Conservation (phyloP, 1,140 invertebrate genomes). For the Panagrolaimus sp. region DNA sequence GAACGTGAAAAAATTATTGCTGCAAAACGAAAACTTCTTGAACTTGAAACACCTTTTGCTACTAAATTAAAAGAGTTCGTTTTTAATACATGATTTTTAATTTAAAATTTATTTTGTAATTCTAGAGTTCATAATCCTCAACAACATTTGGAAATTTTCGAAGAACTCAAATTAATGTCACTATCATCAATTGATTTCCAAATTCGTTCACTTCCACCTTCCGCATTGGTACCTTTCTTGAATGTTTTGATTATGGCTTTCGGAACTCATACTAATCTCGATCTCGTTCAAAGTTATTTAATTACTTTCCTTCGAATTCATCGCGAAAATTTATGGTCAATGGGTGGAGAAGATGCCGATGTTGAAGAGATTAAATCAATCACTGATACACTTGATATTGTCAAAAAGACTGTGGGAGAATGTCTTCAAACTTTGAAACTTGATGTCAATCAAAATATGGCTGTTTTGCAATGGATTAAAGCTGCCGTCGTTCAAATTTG, state of each 20-base stretch:
- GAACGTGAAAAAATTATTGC: slow-evolving; percentile 21
- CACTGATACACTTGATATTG: no score
- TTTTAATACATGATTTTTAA: slow-evolving; percentile 17
- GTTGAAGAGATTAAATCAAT: no score
- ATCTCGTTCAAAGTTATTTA: slow-evolving; percentile 85
- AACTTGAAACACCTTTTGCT: slow-evolving; percentile 33
- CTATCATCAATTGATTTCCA: slow-evolving; percentile 83
- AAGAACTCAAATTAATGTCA: slow-evolving; percentile 73
- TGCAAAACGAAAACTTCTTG: slow-evolving; percentile 34
- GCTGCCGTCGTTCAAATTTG: not conserved
- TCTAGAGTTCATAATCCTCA: slow-evolving; percentile 35
- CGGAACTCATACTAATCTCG: slow-evolving; percentile 74
- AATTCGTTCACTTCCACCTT: slow-evolving; percentile 71
- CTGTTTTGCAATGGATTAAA: slow-evolving; percentile 3
- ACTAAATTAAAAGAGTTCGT: slow-evolving; percentile 26
- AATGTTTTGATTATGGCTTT: slow-evolving; percentile 71
- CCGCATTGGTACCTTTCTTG: slow-evolving; percentile 74
- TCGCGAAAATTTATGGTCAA: slow-evolving; percentile 29
- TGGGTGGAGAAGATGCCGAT: no score
- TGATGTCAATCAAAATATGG: slow-evolving; percentile 1
- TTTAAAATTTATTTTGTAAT: slow-evolving; percentile 19
- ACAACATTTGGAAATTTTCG: slow-evolving; percentile 62
- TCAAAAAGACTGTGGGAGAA: no score
- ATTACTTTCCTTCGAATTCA: slow-evolving; percentile 82
- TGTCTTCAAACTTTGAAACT: not conserved